phyloP scores from a whole-genome alignment of 2,113 vertebrate species.

The Brachypteracias leptosomus region DNA sequence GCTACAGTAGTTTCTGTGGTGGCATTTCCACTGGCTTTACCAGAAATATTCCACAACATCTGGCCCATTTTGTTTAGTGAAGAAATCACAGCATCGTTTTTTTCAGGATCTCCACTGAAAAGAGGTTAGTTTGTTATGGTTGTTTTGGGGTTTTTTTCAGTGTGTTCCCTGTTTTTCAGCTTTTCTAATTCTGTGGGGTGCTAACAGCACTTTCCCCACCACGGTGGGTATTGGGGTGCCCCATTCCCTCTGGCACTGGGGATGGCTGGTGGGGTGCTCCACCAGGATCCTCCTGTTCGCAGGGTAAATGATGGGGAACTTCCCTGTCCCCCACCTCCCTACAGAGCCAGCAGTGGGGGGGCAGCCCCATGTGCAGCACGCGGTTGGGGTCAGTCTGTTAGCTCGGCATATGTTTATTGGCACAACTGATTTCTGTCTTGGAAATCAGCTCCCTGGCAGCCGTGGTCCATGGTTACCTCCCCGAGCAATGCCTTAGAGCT shows the following conservation, averaged over 20 bases:
- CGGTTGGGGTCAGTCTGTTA: not conserved
- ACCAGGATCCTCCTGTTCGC: fast-evolving
- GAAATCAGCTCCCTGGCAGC: not conserved
- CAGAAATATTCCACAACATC: not conserved
- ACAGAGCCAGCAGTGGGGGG: not conserved
- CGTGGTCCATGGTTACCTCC: not conserved
- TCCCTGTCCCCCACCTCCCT: not conserved
- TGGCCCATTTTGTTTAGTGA: not conserved
- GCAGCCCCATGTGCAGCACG: fast-evolving
- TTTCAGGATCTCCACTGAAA: not conserved
- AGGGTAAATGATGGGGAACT: not conserved
- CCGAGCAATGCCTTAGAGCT: fast-evolving
- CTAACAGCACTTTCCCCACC: not conserved
- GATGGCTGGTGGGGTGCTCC: not conserved
- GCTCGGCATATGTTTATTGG: not conserved
- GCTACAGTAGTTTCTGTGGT: no score
- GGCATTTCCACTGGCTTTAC: not conserved
- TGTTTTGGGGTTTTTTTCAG: not conserved
- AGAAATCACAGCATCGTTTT: not conserved
- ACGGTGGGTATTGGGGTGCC: fast-evolving
- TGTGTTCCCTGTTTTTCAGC: not conserved
- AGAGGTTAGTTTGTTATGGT: not conserved
- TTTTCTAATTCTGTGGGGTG: fast-evolving
- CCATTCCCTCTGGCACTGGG: not conserved
- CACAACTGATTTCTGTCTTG: not conserved